Base-by-base conservation (phyloP, 2,113 vertebrate species). In the Osmerus eperlanus region DNA sequence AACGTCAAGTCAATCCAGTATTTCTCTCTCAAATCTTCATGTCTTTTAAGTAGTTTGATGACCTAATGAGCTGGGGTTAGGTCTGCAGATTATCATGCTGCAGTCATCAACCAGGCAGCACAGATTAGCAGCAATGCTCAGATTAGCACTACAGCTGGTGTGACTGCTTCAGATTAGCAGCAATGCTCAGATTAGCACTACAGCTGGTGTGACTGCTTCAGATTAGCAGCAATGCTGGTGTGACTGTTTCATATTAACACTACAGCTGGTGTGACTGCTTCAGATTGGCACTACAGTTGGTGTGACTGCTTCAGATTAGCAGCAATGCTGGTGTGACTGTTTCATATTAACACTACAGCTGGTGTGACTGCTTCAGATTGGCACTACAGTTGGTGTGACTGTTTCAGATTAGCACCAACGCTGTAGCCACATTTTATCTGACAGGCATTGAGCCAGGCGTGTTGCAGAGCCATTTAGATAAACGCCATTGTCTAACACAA, bases 71-170 rank as follows among this genome's bases (percentile, higher is more conserved):
- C 76, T 67, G 59, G 68, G 51, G 64, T 79, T 84, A 87, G 83
- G 81, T 87, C 83, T 80, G 82, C 81, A 80, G 84, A 82, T 53
- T 19, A 69, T 61, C 61, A 73, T 73, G 67, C 76, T 64, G 5
- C 54, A 80, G 75, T 86, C 85, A 85, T n/a, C 83, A 32, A 70
- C 68, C 77, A 70, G 67, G 84, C 78, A 84, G 82, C 85, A 62
- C 32, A 65, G 64, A 65, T 41, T 41, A 23, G 32, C 63, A 78
- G 82, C 82, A 84, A 67, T 73, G 25, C 25, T 36, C 9, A 47
- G 41, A 47, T 47, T 47, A 47, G 41, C 41, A 47, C 41, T 11
- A 47, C 41, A 47, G 1, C 41, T 11, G 41, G 8, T 47, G 9
- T 47, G 41, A 47, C 41, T 47, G 8, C 2, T 47, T 12, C 41